Evolutionary conservation across 2,797 vertebrate species (phyloP).

Genomic region (Glyptemys insculpta): DNA sequence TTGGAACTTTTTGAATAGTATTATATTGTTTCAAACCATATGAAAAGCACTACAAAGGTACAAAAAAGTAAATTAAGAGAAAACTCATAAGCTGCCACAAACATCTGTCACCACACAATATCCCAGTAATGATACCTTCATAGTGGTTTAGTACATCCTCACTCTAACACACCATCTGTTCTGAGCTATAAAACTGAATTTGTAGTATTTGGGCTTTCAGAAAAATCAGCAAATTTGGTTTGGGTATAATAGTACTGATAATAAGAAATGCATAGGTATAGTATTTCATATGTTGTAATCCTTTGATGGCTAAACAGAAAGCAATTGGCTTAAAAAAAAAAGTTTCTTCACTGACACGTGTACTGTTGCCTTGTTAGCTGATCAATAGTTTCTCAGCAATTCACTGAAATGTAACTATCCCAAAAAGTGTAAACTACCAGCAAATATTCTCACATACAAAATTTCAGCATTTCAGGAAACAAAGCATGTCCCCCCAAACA

Average conservation of each 20-base stretch:
- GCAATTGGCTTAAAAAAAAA: neutral
- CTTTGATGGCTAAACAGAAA: neutral
- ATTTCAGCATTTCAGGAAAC: neutral
- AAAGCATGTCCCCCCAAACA: neutral
- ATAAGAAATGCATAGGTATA: neutral
- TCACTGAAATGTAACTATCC: neutral
- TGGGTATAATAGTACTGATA: neutral
- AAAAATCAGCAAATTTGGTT: constrained; percentile 31
- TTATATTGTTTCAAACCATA: constrained; percentile 23
- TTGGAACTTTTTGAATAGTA: neutral
- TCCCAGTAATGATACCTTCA: constrained; percentile 50
- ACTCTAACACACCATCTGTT: constrained; percentile 72
- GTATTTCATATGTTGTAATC: neutral
- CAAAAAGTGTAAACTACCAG: neutral
- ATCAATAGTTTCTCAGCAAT: neutral
- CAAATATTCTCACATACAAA: neutral
- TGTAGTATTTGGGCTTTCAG: neutral
- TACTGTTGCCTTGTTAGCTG: neutral
- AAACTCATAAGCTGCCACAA: constrained; percentile 43
- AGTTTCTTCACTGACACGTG: neutral
- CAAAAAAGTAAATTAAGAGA: constrained; percentile 48
- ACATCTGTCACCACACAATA: constrained; percentile 64
- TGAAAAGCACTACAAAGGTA: constrained; percentile 32
- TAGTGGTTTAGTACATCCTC: constrained; percentile 39
- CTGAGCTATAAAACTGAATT: constrained; percentile 38